Conservation (phyloP, 2,888 invertebrate species). For the Ormyrus pomaceus region DNA sequence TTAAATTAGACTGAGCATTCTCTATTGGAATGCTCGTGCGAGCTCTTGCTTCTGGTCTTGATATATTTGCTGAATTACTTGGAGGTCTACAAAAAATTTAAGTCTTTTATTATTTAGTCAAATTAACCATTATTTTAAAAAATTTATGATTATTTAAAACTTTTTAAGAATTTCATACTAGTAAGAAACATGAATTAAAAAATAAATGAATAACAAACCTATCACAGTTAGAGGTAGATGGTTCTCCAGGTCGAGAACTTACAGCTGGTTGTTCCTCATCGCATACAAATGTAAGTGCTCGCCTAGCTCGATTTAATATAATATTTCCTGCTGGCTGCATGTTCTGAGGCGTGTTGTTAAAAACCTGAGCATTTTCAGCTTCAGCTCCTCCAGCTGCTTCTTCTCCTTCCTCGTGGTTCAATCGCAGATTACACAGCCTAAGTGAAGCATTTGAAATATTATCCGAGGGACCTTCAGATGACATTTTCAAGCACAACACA, state of each 20-base stretch:
- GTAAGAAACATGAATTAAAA: conserved; percentile 1
- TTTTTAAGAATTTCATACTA: background rate
- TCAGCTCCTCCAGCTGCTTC: conserved; percentile 56
- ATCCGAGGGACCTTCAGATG: conserved; percentile 64
- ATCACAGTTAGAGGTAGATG: conserved; percentile 63
- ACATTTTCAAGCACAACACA: conserved; percentile 63
- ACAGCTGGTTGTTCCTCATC: conserved; percentile 67
- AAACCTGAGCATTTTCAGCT: conserved; percentile 57
- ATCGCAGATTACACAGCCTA: conserved; percentile 64
- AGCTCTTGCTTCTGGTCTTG: conserved; percentile 64
- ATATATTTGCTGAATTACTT: conserved; percentile 66
- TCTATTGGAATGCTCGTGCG: conserved; percentile 63
- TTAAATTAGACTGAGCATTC: conserved; percentile 56
- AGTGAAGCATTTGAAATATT: conserved; percentile 62
- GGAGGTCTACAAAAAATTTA: conserved; percentile 64
- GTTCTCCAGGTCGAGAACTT: conserved; percentile 61
- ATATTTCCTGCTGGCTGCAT: conserved; percentile 65
- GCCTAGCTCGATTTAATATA: conserved; percentile 65
- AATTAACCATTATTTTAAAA: background rate
- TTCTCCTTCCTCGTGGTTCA: conserved; percentile 61
- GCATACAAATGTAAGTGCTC: conserved; percentile 66
- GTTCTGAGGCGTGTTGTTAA: conserved; percentile 65
- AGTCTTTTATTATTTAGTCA: background rate
- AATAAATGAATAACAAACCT: conserved; percentile 59
- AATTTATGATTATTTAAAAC: conserved; percentile 4